Conservation (phyloP, 2,888 invertebrate species). For the Ochropleura plecta region DNA sequence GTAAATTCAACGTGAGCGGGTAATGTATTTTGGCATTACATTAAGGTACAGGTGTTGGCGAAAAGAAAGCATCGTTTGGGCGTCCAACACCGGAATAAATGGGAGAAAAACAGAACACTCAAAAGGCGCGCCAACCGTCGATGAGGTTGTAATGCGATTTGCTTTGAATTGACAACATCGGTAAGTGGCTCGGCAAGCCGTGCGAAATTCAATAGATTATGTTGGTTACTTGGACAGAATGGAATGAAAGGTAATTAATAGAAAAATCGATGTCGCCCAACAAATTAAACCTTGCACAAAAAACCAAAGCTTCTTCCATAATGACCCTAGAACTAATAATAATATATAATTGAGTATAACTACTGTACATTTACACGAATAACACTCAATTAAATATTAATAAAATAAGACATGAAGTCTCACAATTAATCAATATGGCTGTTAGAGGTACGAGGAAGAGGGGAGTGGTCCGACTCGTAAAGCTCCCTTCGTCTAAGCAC, state of each 20-base stretch:
- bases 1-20: not conserved
- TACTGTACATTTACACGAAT: too few relatives aligned
- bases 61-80: not conserved
- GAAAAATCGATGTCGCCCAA: not conserved
- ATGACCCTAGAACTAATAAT: not conserved
- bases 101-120: constrained; percentile 1
- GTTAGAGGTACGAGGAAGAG: constrained; percentile 20
- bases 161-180: not conserved
- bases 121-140: not conserved
- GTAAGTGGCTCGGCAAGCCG: too few relatives aligned
- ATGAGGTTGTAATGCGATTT: not conserved
- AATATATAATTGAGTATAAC: too few relatives aligned
- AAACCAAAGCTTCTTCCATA: not conserved
- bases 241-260: too few relatives aligned
- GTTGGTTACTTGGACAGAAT: not conserved
- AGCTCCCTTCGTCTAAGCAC: constrained; percentile 18
- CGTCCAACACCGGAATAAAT: constrained; percentile 7
- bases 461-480: constrained; percentile 24
- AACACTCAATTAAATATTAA: constrained; percentile 3
- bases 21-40: not conserved
- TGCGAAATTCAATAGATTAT: not conserved
- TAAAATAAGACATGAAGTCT: constrained; percentile 16
- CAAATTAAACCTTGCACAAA: not conserved
- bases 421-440: constrained; percentile 42
- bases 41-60: not conserved